A percentile compares a stretch with the other conserved stretches of the same genome.
phyloP scores from a whole-genome alignment of 2,888 invertebrate genomes.

The Cephus pygmeus region DNA sequence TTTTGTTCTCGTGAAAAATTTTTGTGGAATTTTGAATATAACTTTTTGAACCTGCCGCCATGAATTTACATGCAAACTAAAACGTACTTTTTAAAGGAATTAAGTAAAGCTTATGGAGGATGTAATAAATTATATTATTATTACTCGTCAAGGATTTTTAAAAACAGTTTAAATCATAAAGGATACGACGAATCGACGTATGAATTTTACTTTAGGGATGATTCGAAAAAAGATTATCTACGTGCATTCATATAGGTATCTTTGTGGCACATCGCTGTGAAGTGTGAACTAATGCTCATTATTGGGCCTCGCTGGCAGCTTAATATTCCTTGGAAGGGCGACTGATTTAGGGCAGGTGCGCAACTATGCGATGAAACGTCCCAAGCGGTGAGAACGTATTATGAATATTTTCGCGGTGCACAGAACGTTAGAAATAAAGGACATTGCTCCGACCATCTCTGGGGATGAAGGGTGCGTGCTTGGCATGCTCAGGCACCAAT shows the following conservation, averaged over 20 bases:
- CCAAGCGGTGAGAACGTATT: constrained; percentile 5
- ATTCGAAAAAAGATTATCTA: not conserved
- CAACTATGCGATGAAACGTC: not conserved
- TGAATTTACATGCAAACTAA: not conserved
- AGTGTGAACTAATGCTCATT: not conserved
- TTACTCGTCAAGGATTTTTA: not conserved
- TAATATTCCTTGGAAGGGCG: not conserved
- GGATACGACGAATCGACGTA: not conserved
- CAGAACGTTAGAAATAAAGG: constrained; percentile 46
- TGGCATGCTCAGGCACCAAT: constrained; percentile 61
- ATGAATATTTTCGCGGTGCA: constrained; percentile 46
- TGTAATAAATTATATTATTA: not conserved
- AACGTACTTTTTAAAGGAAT: not conserved
- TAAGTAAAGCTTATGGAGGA: not conserved
- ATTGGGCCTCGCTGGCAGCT: not conserved
- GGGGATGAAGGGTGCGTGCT: constrained; percentile 55
- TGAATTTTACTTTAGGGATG: not conserved
- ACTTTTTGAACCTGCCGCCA: not conserved
- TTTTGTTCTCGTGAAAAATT: not conserved
- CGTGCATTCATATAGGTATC: not conserved
- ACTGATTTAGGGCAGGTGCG: not conserved
- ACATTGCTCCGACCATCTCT: constrained; percentile 34
- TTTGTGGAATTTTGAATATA: not conserved
- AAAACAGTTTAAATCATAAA: not conserved
- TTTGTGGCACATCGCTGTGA: not conserved